A percentile compares a stretch with the other conserved stretches of the same genome.
Evolutionary conservation across 2,113 vertebrate species (phyloP).

Genomic region (Hylia prasina): DNA sequence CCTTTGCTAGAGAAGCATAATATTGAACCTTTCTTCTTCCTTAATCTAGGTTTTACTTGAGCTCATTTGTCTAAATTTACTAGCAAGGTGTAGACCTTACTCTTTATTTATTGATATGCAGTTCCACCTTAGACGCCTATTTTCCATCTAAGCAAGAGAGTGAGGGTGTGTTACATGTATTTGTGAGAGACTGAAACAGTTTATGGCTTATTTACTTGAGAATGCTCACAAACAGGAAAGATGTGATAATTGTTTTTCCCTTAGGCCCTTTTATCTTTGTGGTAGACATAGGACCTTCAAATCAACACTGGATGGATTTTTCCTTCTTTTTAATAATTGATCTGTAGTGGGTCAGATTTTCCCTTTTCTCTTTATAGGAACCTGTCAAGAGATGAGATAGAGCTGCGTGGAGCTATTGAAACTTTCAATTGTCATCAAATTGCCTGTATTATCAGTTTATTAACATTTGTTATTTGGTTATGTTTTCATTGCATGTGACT

Average conservation of each 20-base stretch:
- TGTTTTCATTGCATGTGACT: background rate
- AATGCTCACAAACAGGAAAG: background rate
- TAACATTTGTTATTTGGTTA: background rate
- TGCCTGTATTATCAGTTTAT: background rate
- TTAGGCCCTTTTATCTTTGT: background rate
- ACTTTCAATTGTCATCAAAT: background rate
- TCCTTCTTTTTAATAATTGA: background rate
- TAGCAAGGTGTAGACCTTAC: background rate
- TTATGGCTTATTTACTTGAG: background rate
- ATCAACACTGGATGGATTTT: background rate
- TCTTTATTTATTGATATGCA: background rate
- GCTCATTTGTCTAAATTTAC: background rate
- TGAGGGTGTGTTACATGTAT: background rate
- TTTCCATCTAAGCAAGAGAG: background rate
- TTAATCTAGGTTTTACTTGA: background rate
- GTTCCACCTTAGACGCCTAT: background rate
- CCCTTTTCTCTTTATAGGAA: background rate
- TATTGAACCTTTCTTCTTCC: background rate
- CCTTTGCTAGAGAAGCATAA: background rate
- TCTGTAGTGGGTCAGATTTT: background rate
- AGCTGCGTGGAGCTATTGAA: background rate
- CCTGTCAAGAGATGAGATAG: background rate
- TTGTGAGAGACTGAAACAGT: background rate
- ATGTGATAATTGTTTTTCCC: background rate
- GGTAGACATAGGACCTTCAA: background rate